Conservation (phyloP, 2,797 vertebrate genomes). For the Coranthus polyacanthus region DNA sequence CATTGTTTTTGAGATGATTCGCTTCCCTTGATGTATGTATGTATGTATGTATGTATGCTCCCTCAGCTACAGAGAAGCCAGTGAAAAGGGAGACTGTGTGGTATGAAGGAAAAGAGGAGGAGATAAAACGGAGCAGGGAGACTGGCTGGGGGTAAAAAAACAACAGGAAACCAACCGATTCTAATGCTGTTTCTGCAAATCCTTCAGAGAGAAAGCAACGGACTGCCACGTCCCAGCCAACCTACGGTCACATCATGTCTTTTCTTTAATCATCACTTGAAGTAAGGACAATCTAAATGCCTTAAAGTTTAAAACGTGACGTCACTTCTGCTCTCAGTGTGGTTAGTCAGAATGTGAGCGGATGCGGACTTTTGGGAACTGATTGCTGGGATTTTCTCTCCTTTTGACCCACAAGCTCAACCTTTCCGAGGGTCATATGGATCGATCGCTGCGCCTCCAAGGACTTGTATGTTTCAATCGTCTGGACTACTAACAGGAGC, state of each 20-base stretch:
- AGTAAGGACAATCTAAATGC: conserved; percentile 45
- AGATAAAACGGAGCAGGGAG: conserved; percentile 72
- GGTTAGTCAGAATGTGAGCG: conserved; percentile 81
- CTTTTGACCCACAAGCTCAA: conserved; percentile 52
- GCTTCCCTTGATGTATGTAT: conserved; percentile 35
- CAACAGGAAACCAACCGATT: conserved; percentile 80
- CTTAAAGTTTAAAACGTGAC: conserved; percentile 72
- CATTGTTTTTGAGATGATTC: conserved; percentile 13
- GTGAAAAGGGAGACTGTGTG: conserved; percentile 73
- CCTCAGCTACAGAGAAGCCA: conserved; percentile 55
- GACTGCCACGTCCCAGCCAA: conserved; percentile 50
- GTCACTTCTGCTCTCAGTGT: conserved; percentile 80
- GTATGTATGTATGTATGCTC: conserved; percentile 7
- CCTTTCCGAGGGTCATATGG: conserved; percentile 70
- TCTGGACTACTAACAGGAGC: conserved; percentile 80
- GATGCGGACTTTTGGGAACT: conserved; percentile 78
- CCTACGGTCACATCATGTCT: conserved; percentile 6
- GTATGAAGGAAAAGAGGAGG: conserved; percentile 84
- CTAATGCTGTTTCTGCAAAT: conserved; percentile 78
- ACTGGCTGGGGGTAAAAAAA: conserved; percentile 74
- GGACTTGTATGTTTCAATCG: conserved; percentile 69
- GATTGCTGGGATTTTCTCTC: conserved; percentile 67
- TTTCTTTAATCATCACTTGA: conserved; percentile 46
- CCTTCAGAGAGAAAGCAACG: conserved; percentile 66
- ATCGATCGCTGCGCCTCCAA: conserved; percentile 65